Conservation (phyloP, 2,888 invertebrate genomes). For the Amiota minor region DNA sequence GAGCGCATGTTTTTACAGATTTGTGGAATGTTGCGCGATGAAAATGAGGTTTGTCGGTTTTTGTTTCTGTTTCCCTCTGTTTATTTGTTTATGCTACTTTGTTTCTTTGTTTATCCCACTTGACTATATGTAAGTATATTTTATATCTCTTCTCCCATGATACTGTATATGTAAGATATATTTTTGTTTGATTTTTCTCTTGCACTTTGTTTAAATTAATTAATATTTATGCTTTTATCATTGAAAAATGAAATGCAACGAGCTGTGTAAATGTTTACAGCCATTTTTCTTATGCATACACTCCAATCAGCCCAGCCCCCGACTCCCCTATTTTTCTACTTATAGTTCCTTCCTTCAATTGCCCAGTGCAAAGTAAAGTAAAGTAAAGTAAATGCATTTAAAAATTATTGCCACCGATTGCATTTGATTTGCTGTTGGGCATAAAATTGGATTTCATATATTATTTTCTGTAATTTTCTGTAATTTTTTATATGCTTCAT, state of each 20-base stretch:
- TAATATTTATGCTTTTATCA: constrained; percentile 21
- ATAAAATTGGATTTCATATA: background rate
- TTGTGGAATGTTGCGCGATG: constrained; percentile 73
- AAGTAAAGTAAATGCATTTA: constrained; percentile 16
- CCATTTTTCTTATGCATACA: background rate
- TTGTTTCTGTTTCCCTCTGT: constrained; percentile 4
- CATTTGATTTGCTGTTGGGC: background rate
- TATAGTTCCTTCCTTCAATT: too few relatives aligned
- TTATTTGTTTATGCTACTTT: constrained; percentile 13
- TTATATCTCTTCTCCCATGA: background rate
- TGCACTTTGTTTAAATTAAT: constrained; percentile 22
- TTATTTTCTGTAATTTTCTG: background rate
- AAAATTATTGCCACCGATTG: constrained; percentile 24
- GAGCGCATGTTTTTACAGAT: constrained; percentile 74
- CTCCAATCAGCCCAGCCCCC: background rate
- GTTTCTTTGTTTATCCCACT: background rate
- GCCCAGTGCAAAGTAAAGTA: too few relatives aligned
- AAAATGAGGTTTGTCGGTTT: constrained; percentile 72
- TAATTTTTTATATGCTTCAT: background rate
- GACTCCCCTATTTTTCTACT: background rate
- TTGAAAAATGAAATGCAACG: constrained; percentile 15
- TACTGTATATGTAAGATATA: background rate
- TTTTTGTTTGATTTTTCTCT: too few relatives aligned
- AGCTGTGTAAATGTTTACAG: constrained; percentile 24
- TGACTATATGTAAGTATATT: background rate